Evolutionary conservation across 1,140 invertebrate species (phyloP), one percentile per base, ranked within the genome.

Genomic region (Drosophila arizonae): DNA sequence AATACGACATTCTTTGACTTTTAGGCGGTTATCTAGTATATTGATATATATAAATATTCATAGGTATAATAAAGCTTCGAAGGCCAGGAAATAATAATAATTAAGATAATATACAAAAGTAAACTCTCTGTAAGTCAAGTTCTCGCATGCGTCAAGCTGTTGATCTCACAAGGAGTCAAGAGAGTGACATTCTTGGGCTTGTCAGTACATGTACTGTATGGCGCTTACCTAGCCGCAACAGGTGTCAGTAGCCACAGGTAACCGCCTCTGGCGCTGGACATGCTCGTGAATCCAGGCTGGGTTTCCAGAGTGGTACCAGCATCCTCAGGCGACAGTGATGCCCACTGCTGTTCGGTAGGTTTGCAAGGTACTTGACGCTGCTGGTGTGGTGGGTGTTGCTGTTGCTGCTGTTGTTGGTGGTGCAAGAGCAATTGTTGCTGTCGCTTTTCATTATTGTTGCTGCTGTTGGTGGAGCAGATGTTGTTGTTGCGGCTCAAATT

Each of bases 211-310:
- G 6, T 8, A 0, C 5, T 0, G 11, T 8, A 6, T 15, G 6
- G 5, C 45, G 81, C 81, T 80, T 54, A 92, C 91, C 91, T 92
- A 28, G 91, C 91, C 10, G 88, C 91, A 77, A 92, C 90, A 90
- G 91, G 91, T 91, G 91, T 91, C 51, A 90, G 48, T 15, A 92
- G 89, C 91, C 91, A 92, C 64, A 91, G 77, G 81, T 91, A 91
- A 46, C 81, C 74, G 11, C 66, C 45, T 11, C 28, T 67, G 17
- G 4, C 6, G 6, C 6, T 33, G 8, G 33, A 2, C 33, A 33
- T 33, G 33, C 6, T 33, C 1, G 15, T 28, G 24, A 60, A 6
- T 21, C 52, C 62, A 24, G 56, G 17, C 30, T 62, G 64, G 1
- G 43, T 21, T 58, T 52, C 52, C 13, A 50, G 3, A 4, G 21